These are phyloP conservation scores for Brachyhypopomus occidentalis DNA, from an alignment of 2,113 vertebrate genomes.

Conservation along the genomic window DNA sequence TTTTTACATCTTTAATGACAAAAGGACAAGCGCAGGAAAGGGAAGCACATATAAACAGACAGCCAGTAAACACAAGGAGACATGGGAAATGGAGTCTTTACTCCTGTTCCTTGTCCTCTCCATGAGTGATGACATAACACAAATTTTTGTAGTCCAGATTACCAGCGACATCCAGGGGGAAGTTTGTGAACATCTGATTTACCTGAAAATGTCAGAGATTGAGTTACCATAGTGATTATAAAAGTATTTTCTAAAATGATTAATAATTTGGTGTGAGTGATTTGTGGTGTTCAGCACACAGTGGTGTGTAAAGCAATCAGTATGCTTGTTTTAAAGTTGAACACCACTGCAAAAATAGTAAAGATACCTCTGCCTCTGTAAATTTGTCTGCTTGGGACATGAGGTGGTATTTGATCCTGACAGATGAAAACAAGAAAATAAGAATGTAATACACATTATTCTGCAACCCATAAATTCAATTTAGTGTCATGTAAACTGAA, in stretches of 20 bases:
- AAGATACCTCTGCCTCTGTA: conserved; percentile 84
- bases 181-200: conserved; percentile 87
- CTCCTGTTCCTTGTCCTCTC: conserved; percentile 85
- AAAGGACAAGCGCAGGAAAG: conserved; percentile 17
- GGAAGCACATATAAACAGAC: conserved; percentile 6
- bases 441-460: neutral
- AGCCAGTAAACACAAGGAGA: neutral
- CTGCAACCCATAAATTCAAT: too few species aligned
- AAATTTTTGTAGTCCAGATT: conserved; percentile 90
- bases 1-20: conserved; percentile 48
- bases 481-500: neutral
- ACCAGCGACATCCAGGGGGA: conserved; percentile 86
- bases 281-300: too few species aligned
- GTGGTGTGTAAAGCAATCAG: too few species aligned
- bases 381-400: conserved; percentile 92
- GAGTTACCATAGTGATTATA: too few species aligned
- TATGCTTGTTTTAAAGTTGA: too few species aligned
- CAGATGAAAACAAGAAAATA: conserved; percentile 27
- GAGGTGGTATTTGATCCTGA: conserved; percentile 87
- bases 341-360: neutral
- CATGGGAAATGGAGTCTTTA: conserved; percentile 38
- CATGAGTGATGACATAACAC: conserved; percentile 89
- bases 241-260: too few species aligned
- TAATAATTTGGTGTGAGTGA: too few species aligned
- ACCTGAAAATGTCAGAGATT: conserved; percentile 67